Conservation (phyloP, 2,113 vertebrate genomes). For the Silurus glanis region DNA sequence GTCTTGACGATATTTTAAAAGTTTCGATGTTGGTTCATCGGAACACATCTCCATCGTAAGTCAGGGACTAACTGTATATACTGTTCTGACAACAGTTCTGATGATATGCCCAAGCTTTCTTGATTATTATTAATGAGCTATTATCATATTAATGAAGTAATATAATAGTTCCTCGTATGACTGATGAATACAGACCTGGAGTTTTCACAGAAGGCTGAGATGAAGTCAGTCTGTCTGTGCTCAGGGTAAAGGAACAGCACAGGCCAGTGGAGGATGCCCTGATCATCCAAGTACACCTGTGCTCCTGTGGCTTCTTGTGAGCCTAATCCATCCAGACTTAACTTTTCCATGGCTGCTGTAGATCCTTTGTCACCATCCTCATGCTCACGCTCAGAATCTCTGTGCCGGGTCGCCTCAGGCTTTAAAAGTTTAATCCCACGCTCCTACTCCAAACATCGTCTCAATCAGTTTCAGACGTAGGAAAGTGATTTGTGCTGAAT, state of each 20-base stretch:
- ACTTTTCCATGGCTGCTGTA: constrained; percentile 63
- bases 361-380: constrained; percentile 60
- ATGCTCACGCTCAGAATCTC: constrained; percentile 65
- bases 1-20: too few species aligned
- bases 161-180: background rate
- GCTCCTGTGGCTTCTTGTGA: constrained; percentile 73
- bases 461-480: background rate
- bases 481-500: background rate
- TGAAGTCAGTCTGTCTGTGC: constrained; percentile 88
- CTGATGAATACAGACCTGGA: constrained; percentile 72
- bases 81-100: background rate
- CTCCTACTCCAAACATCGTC: constrained; percentile 65
- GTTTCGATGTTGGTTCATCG: too few species aligned
- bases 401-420: constrained; percentile 41
- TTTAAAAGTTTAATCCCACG: constrained; percentile 80
- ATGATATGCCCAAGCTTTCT: background rate
- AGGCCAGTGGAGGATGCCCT: constrained; percentile 85
- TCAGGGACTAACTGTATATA: background rate
- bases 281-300: constrained; percentile 79
- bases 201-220: constrained; percentile 86
- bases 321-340: constrained; percentile 73
- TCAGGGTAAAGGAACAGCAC: constrained; percentile 94
- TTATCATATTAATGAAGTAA: background rate
- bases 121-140: background rate
- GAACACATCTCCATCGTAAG: too few species aligned